Evolutionary conservation across 2,888 invertebrate species (phyloP), one percentile per base, ranked within the genome.

Genomic region (Scaptomyza parva): DNA sequence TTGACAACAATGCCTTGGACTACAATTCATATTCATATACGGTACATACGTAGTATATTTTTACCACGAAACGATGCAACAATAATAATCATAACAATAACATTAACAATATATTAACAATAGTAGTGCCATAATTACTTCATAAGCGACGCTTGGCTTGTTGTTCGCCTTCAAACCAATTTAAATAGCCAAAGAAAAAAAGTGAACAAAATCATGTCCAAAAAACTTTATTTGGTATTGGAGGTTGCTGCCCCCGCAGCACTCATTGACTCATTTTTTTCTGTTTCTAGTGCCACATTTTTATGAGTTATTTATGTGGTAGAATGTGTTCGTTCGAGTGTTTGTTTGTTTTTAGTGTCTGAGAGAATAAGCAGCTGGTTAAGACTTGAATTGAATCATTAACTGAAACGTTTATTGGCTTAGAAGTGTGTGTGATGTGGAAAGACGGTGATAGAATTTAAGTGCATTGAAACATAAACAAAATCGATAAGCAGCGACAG

Each of bases 171-270:
- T 78, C 72, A 22, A 50, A 61, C 51, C 57, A 61, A 70, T 76
- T 70, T 71, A 61, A 67, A 78, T 65, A 70, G 20, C 44, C 60
- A 54, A 37, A 43, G 45, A 11, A 33, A 47, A 5, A 35, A 35
- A 63, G 47, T 26, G 43, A 52, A 57, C 58, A 41, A 52, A 24
- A 47, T 12, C 30, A 61, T 51, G 41, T 51, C 33, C 59, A n/a
- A 17, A 39, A 61, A 28, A n/a, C n/a, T 66, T 53, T 72, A 75
- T 87, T 82, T 79, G 78, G 67, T 51, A 61, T 66, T 72, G 80
- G 73, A 87, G 82, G 88, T 70, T 76, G 68, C 88, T 73, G 83
- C 82, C 88, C 88, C 82, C 82, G 77, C 82, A 76, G 77, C 82
- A 76, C 45, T 28, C n/a, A 62, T 72, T 76, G 63, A 67, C 69